These are phyloP conservation scores for Hiodon alosoides DNA, from an alignment of 2,113 vertebrate species.

Conservation along the genomic window DNA sequence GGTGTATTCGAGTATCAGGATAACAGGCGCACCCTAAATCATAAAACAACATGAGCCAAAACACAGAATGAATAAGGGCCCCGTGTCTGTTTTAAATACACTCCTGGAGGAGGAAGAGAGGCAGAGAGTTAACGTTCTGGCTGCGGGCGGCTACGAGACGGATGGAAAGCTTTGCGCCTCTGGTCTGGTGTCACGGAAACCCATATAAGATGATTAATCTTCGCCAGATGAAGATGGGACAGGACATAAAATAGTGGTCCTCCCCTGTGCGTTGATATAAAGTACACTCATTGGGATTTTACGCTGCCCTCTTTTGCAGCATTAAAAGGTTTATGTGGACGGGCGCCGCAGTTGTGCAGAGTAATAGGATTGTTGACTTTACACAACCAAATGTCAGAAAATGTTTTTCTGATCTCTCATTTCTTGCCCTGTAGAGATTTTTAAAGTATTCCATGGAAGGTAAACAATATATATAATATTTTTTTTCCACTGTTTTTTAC, in stretches of 20 bases:
- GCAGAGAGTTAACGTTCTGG: background rate
- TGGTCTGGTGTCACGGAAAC: background rate
- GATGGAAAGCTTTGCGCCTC: background rate
- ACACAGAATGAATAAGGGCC: conserved; percentile 13
- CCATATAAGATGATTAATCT: background rate
- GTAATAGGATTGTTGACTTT: too few species aligned
- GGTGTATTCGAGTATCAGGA: too few species aligned
- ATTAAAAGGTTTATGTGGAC: too few species aligned
- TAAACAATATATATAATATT: too few species aligned
- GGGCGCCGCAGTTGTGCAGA: too few species aligned
- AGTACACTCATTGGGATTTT: background rate
- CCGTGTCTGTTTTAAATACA: conserved; percentile 20
- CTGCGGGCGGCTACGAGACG: background rate
- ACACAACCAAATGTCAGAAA: too few species aligned
- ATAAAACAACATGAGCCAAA: background rate
- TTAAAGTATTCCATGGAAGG: too few species aligned
- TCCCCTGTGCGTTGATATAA: background rate
- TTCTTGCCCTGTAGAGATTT: too few species aligned
- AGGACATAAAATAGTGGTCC: background rate
- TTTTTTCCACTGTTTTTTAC: too few species aligned
- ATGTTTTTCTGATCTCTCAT: too few species aligned
- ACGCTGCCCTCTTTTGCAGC: background rate
- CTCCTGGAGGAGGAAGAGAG: conserved; percentile 2
- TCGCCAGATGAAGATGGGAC: background rate
- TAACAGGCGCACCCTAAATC: too few species aligned